Evolutionary conservation across 2,888 invertebrate genomes (phyloP).

Genomic region (Ichneumon xanthorius): DNA sequence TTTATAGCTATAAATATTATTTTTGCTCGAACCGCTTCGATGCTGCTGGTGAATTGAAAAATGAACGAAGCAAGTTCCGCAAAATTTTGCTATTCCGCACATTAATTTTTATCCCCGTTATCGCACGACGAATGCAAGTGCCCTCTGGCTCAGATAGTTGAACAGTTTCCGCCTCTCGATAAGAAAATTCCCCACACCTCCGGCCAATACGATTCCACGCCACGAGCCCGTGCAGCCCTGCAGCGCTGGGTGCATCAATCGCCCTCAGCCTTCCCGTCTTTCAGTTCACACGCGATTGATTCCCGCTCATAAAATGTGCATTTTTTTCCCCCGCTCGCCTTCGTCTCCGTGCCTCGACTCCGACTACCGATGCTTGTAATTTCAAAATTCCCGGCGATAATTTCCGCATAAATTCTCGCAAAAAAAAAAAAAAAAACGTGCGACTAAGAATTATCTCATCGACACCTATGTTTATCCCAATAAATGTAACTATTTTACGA

Average conservation of each 20-base stretch:
- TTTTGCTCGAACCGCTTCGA: too few species aligned
- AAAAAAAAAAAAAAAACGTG: background rate
- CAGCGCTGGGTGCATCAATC: background rate
- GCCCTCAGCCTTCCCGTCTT: background rate
- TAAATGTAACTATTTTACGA: constrained; percentile 11
- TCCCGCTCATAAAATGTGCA: background rate
- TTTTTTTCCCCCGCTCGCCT: background rate
- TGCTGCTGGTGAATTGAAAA: background rate
- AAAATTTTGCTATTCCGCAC: background rate
- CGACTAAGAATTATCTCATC: background rate
- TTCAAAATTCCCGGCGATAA: background rate
- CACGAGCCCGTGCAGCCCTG: background rate
- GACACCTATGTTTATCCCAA: background rate
- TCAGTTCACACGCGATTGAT: background rate
- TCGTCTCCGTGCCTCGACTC: too few species aligned
- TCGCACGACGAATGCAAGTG: background rate
- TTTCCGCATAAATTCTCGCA: background rate
- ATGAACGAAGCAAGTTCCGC: background rate
- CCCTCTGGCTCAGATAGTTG: too few species aligned
- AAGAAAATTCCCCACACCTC: background rate
- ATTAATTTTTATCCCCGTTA: background rate
- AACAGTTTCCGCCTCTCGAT: background rate
- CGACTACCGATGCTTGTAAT: background rate
- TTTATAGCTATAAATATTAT: too few species aligned
- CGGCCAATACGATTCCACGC: background rate